Conservation (phyloP, 2,797 vertebrate species). For the Gallinago nigripennis region DNA sequence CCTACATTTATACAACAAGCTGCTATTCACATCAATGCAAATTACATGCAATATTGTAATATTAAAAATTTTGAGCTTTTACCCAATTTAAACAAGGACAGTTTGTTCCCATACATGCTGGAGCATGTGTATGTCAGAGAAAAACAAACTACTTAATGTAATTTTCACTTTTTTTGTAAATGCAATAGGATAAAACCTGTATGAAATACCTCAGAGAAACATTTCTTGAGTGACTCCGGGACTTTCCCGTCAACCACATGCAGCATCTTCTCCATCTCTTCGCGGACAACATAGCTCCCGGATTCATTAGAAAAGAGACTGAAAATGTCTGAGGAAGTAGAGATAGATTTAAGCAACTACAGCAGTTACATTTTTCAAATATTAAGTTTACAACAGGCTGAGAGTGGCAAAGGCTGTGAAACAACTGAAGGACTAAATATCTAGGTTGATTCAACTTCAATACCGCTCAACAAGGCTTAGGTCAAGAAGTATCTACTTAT, state of each 20-base stretch:
- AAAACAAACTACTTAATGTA: not conserved
- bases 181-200: not conserved
- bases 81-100: not conserved
- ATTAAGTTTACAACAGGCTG: not conserved
- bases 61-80: not conserved
- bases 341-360: not conserved
- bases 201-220: conserved; percentile 90
- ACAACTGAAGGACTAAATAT: not conserved
- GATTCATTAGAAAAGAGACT: conserved; percentile 96
- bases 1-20: not conserved
- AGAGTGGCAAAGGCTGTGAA: not conserved
- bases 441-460: not conserved
- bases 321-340: conserved; percentile 89
- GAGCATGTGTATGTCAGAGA: not conserved
- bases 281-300: conserved; percentile 90
- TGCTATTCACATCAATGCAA: not conserved
- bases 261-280: conserved; percentile 95
- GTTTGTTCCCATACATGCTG: not conserved
- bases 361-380: not conserved
- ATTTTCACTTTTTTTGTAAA: not conserved
- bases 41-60: not conserved
- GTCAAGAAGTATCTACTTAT: not conserved
- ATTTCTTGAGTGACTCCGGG: conserved; percentile 90
- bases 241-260: conserved; percentile 92
- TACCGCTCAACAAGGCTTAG: not conserved